These are phyloP conservation scores for Sebastes taczanowskii DNA, from an alignment of 2,797 vertebrate species.

Conservation along the genomic window DNA sequence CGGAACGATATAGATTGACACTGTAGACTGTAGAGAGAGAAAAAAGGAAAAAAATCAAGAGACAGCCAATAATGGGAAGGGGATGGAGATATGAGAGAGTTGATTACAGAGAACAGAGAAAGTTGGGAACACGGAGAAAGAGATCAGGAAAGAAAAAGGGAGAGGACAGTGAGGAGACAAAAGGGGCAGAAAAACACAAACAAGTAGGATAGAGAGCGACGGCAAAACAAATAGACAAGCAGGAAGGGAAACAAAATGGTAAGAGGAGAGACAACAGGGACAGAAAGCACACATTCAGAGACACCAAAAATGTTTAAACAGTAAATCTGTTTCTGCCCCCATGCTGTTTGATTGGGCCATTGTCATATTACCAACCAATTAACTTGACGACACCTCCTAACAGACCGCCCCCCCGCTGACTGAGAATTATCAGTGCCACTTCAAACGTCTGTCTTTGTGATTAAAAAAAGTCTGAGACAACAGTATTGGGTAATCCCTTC, in stretches of 20 bases:
- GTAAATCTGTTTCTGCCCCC: constrained; percentile 14
- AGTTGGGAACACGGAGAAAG: background rate
- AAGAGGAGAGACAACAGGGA: background rate
- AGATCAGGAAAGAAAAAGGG: constrained; percentile 30
- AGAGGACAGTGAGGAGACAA: constrained; percentile 10
- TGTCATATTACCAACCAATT: constrained; percentile 66
- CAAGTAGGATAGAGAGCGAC: constrained; percentile 11
- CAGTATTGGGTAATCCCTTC: constrained; percentile 34
- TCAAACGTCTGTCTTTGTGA: constrained; percentile 51
- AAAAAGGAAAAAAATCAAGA: constrained; percentile 16
- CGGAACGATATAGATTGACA: constrained; percentile 2
- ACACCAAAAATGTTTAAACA: constrained; percentile 22
- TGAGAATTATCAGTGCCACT: constrained; percentile 47
- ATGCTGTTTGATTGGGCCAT: constrained; percentile 55
- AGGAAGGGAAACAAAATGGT: constrained; percentile 6
- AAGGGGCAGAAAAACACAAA: constrained; percentile 33
- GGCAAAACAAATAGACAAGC: constrained; percentile 12
- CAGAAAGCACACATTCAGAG: constrained; percentile 7
- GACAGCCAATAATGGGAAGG: constrained; percentile 5
- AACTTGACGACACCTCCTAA: constrained; percentile 57
- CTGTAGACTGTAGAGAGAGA: background rate
- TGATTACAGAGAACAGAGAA: constrained; percentile 19
- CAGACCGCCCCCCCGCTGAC: constrained; percentile 37
- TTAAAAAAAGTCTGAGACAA: constrained; percentile 26
- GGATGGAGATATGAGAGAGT: background rate